Base-by-base conservation (phyloP, 1,140 invertebrate genomes). In the Drosophila triauraria region DNA sequence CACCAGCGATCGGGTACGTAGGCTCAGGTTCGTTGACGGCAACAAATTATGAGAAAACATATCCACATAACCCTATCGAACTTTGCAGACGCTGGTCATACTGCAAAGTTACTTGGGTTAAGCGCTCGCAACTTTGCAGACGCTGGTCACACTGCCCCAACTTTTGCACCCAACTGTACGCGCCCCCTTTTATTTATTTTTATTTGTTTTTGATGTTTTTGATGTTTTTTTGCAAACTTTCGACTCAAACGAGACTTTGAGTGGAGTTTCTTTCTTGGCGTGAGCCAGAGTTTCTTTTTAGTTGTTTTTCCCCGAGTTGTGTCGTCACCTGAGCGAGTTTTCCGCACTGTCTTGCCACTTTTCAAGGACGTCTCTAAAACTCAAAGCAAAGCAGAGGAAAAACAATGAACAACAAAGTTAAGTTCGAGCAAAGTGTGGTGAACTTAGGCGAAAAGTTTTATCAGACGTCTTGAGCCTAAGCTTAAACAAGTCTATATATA, bases 1-100 rank as follows among this genome's bases (percentile, higher is more conserved):
- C 88, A 96, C 97, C 84, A 97, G 97, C 83, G 97, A 98, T 94
- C 96, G 97, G 95, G 97, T 98, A 95, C 95, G 95, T 94, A 93
- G 87, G 78, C 82, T 91, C 87, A 92, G 92, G 91, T 92, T 92
- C 86, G 91, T 92, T 92, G 87, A 92, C 75, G 53, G 78, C 85
- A 90, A 90, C 85, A 91, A 90, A 91, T 86, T 88, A 86, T 91
- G 86, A 91, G 87, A 91, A 43, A 57, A 30, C 7, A 54, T 69
- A 68, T 48, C 50, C 42, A 54, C 53, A 47, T 30, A 5, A 1
- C 17, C 51, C 38, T 20, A 20, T 20, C 20, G 15, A 75, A 75
- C 74, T 65, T 76, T 42, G 54, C 57, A 58, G 62, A 72, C 48
- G 62, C 56, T 78, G 74, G 75, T 77, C 75, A 65, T 35, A 75